These are phyloP conservation scores for Chaetorhynchus papuensis DNA, from an alignment of 2,113 vertebrate species.

Conservation along the genomic window DNA sequence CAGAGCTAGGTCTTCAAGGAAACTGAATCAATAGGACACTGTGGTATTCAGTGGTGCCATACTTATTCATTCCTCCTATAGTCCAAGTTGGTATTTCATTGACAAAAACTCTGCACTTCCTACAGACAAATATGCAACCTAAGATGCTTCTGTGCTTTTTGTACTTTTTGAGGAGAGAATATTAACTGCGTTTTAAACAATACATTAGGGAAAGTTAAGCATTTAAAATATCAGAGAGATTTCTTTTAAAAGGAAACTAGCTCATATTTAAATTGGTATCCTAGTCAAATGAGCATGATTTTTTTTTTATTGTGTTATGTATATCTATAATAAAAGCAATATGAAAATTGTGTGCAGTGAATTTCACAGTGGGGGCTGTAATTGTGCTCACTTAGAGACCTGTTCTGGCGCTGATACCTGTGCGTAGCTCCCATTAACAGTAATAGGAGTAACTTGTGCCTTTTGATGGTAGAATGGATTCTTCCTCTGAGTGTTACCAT, in stretches of 20 bases:
- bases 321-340: conserved; percentile 59
- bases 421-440: conserved; percentile 63
- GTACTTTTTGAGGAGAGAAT: not conserved
- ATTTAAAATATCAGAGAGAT: not conserved
- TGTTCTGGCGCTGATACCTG: conserved; percentile 55
- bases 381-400: conserved; percentile 65
- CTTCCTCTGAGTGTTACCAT: conserved; percentile 55
- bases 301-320: conserved; percentile 48
- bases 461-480: conserved; percentile 64
- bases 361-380: conserved; percentile 62
- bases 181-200: conserved; percentile 22
- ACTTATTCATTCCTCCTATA: not conserved
- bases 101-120: not conserved
- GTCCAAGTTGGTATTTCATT: not conserved
- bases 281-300: conserved; percentile 1
- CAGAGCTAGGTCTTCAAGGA: not conserved
- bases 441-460: conserved; percentile 36
- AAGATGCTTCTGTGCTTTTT: not conserved
- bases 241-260: conserved; percentile 30
- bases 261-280: conserved; percentile 33
- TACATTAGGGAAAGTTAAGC: conserved; percentile 1
- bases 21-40: not conserved
- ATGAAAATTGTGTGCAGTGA: conserved; percentile 48
- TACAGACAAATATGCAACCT: not conserved
- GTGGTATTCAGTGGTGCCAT: not conserved